Conservation (phyloP, 2,888 invertebrate species). For the Agrochola circellaris region DNA sequence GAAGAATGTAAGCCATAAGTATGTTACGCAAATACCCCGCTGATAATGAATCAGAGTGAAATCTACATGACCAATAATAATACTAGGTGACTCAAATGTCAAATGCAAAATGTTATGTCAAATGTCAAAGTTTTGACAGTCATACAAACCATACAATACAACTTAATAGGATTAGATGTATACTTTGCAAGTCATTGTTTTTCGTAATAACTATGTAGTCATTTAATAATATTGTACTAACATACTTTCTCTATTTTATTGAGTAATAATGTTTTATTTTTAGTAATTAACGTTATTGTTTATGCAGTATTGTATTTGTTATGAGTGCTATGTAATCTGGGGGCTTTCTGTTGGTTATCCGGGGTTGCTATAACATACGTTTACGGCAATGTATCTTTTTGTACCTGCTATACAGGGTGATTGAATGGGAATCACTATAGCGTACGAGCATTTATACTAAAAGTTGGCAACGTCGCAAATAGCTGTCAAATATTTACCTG, state of each 20-base stretch:
- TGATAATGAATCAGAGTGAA: background rate
- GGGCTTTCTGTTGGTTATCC: background rate
- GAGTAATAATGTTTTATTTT: conserved; percentile 6
- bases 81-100: conserved; percentile 29
- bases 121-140: conserved; percentile 49
- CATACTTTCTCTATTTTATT: conserved; percentile 44
- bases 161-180: conserved; percentile 28
- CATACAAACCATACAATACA: conserved; percentile 22
- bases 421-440: background rate
- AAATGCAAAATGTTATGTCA: conserved; percentile 25
- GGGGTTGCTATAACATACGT: background rate
- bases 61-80: background rate
- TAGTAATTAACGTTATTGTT: background rate
- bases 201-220: conserved; percentile 17
- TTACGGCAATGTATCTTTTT: background rate
- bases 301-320: background rate
- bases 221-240: conserved; percentile 1
- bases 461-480: too few relatives aligned
- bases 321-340: background rate
- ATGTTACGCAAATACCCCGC: background rate
- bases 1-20: too few relatives aligned
- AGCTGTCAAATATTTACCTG: too few relatives aligned
- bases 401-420: background rate
- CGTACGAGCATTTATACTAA: background rate
- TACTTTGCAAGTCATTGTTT: conserved; percentile 38